Base-by-base conservation (phyloP, 2,888 invertebrate species). In the Lypha dubia region DNA sequence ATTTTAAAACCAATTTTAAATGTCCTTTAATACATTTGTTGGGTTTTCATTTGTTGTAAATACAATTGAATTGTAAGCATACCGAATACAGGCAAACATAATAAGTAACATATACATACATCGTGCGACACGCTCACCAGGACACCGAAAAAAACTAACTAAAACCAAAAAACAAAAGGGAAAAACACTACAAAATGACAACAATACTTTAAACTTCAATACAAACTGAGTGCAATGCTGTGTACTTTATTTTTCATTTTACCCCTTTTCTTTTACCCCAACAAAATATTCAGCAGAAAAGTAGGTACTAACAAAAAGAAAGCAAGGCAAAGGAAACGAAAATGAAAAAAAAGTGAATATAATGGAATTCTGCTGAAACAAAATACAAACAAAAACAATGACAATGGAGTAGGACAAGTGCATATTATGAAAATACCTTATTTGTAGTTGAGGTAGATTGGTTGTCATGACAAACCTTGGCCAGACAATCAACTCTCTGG, bases 391-490 rank as follows among this genome's bases (percentile, higher is more conserved):
- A 74, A 74, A 41, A 68, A 74, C 77, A 76, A 58, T 51, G 60
- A 77, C 70, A 79, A 73, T 73, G 44, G 60, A 62, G 73, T 20
- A 77, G 77, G 22, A 67, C 77, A 83, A 79, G 73, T 70, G 58
- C 35, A 73, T 73, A 73, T 83, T 73, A 56, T 62, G 60, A 74
- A 58, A 79, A 79, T 79, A 65, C 79, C 65, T 83, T 83, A 75
- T 81, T 83, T 67, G 77, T 73, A 67, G 24, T 28, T 68, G 68
- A 81, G 79, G 68, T 81, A 83, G 68, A 70, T 70, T 35, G 67
- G 77, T 77, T 79, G 83, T 68, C 74, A 83, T 74, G 83, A 79
- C 73, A 74, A 74, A 79, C 51, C 17, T 44, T 75, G 51, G 63
- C 8, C 73, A 62, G 68, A 83, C 77, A 79, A 79, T 73, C 79